Evolutionary conservation across 2,888 invertebrate species (phyloP).

Genomic region (Lucinisca nassula): DNA sequence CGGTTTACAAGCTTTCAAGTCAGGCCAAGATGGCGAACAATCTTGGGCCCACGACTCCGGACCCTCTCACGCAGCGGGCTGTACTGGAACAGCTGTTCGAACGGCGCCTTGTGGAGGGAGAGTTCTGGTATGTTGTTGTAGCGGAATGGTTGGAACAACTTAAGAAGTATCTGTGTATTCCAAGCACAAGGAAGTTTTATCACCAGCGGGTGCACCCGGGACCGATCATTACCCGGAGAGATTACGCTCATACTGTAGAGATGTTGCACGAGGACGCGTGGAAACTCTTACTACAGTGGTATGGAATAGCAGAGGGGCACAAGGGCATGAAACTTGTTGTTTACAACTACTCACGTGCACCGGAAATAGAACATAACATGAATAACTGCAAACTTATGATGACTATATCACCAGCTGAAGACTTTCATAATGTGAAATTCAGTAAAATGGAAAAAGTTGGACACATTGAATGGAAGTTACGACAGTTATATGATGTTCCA

Average conservation of each 20-base stretch:
- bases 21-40: slow-evolving; percentile 62
- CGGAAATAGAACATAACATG: slow-evolving; percentile 85
- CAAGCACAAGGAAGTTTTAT: slow-evolving; percentile 81
- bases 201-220: slow-evolving; percentile 83
- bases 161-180: slow-evolving; percentile 82
- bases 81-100: slow-evolving; percentile 83
- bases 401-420: slow-evolving; percentile 78
- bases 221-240: slow-evolving; percentile 80
- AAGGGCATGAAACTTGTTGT: slow-evolving; percentile 84
- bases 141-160: slow-evolving; percentile 85
- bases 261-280: slow-evolving; percentile 85
- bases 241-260: slow-evolving; percentile 84
- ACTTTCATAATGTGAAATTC: slow-evolving; percentile 84
- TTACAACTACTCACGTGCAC: slow-evolving; percentile 81
- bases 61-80: slow-evolving; percentile 79
- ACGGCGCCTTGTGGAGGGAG: slow-evolving; percentile 81
- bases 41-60: slow-evolving; percentile 72
- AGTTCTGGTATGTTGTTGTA: slow-evolving; percentile 85
- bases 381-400: slow-evolving; percentile 84
- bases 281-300: slow-evolving; percentile 83
- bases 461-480: slow-evolving; percentile 83
- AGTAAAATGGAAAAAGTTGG: slow-evolving; percentile 86
- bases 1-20: slow-evolving; percentile 55
- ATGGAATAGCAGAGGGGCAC: slow-evolving; percentile 84
- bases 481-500: slow-evolving; percentile 79